Evolutionary conservation across 30 jellyfish, hydroid and myxozoan species (phyloP).

Genomic region (Pelagia noctiluca): DNA sequence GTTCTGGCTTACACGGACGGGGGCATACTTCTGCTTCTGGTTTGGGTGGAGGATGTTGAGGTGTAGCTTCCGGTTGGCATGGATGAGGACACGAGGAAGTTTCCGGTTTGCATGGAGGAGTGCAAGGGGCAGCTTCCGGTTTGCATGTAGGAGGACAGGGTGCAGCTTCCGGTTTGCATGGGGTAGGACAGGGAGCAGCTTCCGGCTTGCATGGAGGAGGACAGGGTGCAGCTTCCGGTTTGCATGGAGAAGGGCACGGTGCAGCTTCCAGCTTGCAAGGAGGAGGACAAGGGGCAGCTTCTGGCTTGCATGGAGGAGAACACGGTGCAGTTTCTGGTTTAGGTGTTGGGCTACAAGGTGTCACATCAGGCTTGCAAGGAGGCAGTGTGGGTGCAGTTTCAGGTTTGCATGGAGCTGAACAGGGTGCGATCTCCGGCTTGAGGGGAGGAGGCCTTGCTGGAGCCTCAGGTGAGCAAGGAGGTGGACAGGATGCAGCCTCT

Average conservation of each 20-base stretch:
- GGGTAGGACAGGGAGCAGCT: slow-evolving; percentile 19
- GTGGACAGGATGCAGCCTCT: too few relatives aligned
- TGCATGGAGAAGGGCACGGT: slow-evolving; percentile 20
- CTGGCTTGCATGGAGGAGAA: slow-evolving; percentile 70
- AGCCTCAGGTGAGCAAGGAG: slow-evolving; percentile 37
- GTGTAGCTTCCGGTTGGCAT: neutral
- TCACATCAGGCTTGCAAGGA: slow-evolving; percentile 67
- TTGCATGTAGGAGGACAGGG: slow-evolving; percentile 54
- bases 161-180: slow-evolving; percentile 55
- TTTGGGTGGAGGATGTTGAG: too few relatives aligned
- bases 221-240: slow-evolving; percentile 56
- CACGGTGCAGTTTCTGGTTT: slow-evolving; percentile 36
- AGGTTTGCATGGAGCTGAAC: slow-evolving; percentile 68
- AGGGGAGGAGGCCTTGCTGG: slow-evolving; percentile 53
- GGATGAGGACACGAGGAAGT: slow-evolving; percentile 34
- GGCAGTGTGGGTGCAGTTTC: slow-evolving; percentile 51
- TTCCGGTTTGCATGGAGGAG: slow-evolving; percentile 44
- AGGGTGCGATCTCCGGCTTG: too few relatives aligned
- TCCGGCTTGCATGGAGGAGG: slow-evolving; percentile 56
- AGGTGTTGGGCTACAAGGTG: slow-evolving; percentile 55
- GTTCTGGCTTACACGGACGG: too few relatives aligned
- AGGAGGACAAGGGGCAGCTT: slow-evolving; percentile 51
- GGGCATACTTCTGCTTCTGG: too few relatives aligned
- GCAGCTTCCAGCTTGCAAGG: slow-evolving; percentile 43
- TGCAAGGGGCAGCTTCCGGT: slow-evolving; percentile 20